Evolutionary conservation across 2,888 invertebrate species (phyloP), one percentile per base, ranked within the genome.

Genomic region (Pachymerium ferrugineum): DNA sequence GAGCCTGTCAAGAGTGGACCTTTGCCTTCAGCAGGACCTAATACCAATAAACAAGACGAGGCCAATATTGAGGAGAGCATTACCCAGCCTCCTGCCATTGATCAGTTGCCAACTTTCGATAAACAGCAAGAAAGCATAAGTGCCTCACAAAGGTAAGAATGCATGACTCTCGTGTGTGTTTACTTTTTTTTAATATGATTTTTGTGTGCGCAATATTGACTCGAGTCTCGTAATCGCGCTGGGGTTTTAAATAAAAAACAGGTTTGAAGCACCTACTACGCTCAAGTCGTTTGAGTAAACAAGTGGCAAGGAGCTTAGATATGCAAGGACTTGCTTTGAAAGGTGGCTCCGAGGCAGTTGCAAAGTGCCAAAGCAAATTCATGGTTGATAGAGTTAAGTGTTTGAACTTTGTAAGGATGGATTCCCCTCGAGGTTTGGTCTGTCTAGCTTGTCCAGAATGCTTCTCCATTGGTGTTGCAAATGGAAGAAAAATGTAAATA

Each of bases 371-470:
- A 54, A 54, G 47, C 47, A 54, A 54, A 54, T 54, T 54, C 47
- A 54, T 54, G 47, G 47, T 54, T 54, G 47, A 54, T 54, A 54
- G 47, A 54, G 47, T 54, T 54, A 54, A 54, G 47, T 54, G 47
- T 54, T 54, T 54, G 47, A 54, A 54, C 47, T 54, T 54, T 54
- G 47, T 54, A 54, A 19, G 47, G 47, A n/a, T 54, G 47, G 47
- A 54, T 22, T 54, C 47, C 47, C 47, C 47, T 54, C 6, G 47
- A 54, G 47, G 47, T 54, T 54, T 54, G 14, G 47, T 19, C 47
- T 54, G 47, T 54, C 47, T 54, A 22, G 19, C 47, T 54, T 54
- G 47, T 54, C 47, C 47, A 54, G 19, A 54, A 19, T 16, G 14
- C 16, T 22, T 54, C 16, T 19, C 47, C 47, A 22, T 54, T 16